Base-by-base conservation (phyloP, 2,888 invertebrate species). In the Acleris emargana region DNA sequence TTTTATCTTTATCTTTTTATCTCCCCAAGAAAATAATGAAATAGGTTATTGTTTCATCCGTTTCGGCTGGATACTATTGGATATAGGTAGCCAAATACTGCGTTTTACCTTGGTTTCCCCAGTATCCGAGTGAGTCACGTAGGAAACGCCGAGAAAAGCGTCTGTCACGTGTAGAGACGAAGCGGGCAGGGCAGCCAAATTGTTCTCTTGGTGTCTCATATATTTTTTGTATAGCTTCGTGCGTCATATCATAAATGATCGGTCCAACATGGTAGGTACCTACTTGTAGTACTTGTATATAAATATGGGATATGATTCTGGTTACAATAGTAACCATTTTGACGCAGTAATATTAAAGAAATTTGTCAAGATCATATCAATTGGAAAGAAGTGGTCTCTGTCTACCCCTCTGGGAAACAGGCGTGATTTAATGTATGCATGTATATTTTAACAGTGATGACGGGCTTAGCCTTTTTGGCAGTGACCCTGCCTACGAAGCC, bases 121-220 rank as follows among this genome's bases (percentile, higher is more conserved):
- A 32, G 57, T 52, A 45, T 58, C 32, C 38, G 51, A n/a, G 20
- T 13, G 28, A 6, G 20, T 32, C 49, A 51, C 32, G 60, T 61
- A 45, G 55, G 60, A 64, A 64, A 55, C 64, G 51, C 43, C 42
- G 17, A 54, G 25, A 49, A 55, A 55, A 53, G 60, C 28, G 22
- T 20, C 11, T 20, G 64, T 55, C 64, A 66, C 64, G 64, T 60
- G 50, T 42, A 7, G 0, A 25, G 42, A 42, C 42, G 16, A 32
- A n/a, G 64, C 58, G 53, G 53, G 17, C 53, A 64, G 18, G 58
- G 22, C 54, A 38, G 38, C 25, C 18, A 47, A 54, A 64, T 64
- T 53, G 53, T 18, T 38, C 58, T 32, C 6, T 42, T 25, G 58
- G 54, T 42, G 53, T 0, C 20, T 53, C 52, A 47, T 58, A 64